These are phyloP conservation scores for Xiphophorus birchmanni DNA, from an alignment of 2,797 vertebrate species.

Conservation along the genomic window DNA sequence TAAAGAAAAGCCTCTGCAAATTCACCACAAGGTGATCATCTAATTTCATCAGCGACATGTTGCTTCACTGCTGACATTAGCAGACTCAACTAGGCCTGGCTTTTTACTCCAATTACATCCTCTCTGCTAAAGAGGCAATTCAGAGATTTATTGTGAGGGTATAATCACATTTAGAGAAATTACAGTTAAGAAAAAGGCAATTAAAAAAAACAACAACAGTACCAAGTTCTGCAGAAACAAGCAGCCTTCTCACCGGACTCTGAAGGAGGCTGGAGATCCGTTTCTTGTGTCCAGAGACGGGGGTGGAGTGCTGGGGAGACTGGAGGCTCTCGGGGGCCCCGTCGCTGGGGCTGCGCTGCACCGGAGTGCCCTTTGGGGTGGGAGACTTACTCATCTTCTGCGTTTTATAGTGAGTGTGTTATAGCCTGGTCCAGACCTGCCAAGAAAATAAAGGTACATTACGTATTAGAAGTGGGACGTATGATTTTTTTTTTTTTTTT, in stretches of 20 bases:
- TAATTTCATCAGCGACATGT: constrained; percentile 2
- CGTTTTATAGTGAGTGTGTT: constrained; percentile 34
- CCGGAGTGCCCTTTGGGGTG: constrained; percentile 80
- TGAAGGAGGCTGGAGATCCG: constrained; percentile 91
- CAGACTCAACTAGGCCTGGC: constrained; percentile 7
- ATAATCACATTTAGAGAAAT: constrained; percentile 62
- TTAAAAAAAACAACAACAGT: not conserved
- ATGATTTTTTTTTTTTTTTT: not conserved
- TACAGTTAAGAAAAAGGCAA: not conserved
- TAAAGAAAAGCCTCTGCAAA: constrained; percentile 10
- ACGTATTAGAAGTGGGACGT: not conserved
- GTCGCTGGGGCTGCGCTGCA: constrained; percentile 84
- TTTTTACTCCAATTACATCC: constrained; percentile 20
- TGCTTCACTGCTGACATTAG: constrained; percentile 14
- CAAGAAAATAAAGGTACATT: constrained; percentile 1
- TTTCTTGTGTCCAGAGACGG: constrained; percentile 88
- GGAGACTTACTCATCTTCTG: constrained; percentile 86
- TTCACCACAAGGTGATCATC: constrained; percentile 1
- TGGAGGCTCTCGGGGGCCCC: constrained; percentile 81
- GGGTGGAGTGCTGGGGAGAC: constrained; percentile 82
- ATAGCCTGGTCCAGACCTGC: constrained; percentile 44
- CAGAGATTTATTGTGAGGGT: constrained; percentile 64
- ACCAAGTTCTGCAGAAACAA: not conserved
- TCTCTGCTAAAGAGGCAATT: constrained; percentile 51
- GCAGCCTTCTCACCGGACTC: constrained; percentile 86